A percentile compares a stretch with the other conserved stretches of the same genome.
These are phyloP conservation scores for Anhinga anhinga DNA, from an alignment of 2,113 vertebrate species.

Conservation along the genomic window DNA sequence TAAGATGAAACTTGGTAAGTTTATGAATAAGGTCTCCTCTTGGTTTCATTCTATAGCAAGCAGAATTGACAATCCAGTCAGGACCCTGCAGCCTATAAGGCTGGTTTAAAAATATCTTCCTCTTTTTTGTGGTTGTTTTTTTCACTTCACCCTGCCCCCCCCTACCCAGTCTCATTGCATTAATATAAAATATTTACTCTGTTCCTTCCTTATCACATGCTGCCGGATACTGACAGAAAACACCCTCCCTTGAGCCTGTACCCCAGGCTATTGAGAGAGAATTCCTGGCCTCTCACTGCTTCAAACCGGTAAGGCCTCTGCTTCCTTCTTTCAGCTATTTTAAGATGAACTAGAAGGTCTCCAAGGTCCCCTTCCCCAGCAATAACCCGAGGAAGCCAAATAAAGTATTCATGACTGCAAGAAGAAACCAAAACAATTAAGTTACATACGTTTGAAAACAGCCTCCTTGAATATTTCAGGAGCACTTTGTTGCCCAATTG, in stretches of 20 bases:
- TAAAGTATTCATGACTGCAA: constrained; percentile 57
- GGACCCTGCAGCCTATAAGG: background rate
- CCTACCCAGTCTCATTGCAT: background rate
- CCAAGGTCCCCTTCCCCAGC: background rate
- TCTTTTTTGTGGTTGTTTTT: background rate
- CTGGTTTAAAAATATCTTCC: background rate
- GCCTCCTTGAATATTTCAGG: constrained; percentile 55
- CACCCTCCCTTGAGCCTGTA: background rate
- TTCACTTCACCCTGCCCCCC: too few relatives aligned
- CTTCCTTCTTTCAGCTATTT: background rate
- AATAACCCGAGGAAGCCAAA: constrained; percentile 6
- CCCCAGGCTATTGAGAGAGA: background rate
- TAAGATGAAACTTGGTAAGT: background rate
- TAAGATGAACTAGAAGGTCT: background rate
- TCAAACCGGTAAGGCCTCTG: background rate
- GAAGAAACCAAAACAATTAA: constrained; percentile 60
- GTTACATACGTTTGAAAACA: constrained; percentile 38
- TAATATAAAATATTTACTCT: background rate
- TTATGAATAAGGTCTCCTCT: background rate
- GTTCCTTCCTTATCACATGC: background rate
- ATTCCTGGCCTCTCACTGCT: background rate
- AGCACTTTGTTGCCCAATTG: constrained; percentile 38
- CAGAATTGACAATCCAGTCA: background rate
- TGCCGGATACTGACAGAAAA: background rate
- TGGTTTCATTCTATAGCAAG: background rate